Base-by-base conservation (phyloP, 1,140 invertebrate genomes). In the Tribolium castaneum region DNA sequence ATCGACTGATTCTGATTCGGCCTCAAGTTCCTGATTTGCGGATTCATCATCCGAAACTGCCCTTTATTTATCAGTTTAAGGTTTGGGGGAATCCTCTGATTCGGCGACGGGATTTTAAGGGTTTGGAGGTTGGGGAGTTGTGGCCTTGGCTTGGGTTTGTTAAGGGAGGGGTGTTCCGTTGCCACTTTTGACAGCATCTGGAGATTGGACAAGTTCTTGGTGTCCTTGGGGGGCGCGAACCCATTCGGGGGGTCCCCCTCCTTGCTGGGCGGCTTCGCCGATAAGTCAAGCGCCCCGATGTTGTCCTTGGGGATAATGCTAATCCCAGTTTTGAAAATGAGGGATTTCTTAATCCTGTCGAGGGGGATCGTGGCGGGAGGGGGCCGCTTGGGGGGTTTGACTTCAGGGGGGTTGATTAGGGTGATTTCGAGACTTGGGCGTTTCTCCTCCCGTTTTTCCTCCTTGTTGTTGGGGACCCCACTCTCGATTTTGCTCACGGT, bases 171-270 rank as follows among this genome's bases (percentile, higher is more conserved):
- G 71, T 86, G 83, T 56, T 84, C 83, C 0, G 83, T 80, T 1
- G 84, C 84, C 1, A 86, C 85, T 78, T 86, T 86, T 3, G 85
- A 86, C n/a, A 86, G 59, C 85, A 86, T 86, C 75, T 86, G 85
- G 1, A 86, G 75, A 56, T 86, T 86, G 1, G 84, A 85, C 10
- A 85, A 59, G 39, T 77, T 80, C 19, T 79, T 82, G 19, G n/a
- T 34, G 19, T 30, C 70, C 52, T 35, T 75, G 73, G 75, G 2
- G 62, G 76, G 5, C 13, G 75, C 16, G 59, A 52, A 50, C 10
- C 66, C 34, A 30, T 77, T 77, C 1, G 22, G 35, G 73, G 34
- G 35, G 10, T 56, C 6, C 10, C 16, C 10, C 16, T 59, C 25
- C 50, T 71, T 66, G 62, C 30, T 78, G 66, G 54, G 52, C n/a